Evolutionary conservation across 2,797 vertebrate genomes (phyloP).

Genomic region (Cichlasoma orientale): DNA sequence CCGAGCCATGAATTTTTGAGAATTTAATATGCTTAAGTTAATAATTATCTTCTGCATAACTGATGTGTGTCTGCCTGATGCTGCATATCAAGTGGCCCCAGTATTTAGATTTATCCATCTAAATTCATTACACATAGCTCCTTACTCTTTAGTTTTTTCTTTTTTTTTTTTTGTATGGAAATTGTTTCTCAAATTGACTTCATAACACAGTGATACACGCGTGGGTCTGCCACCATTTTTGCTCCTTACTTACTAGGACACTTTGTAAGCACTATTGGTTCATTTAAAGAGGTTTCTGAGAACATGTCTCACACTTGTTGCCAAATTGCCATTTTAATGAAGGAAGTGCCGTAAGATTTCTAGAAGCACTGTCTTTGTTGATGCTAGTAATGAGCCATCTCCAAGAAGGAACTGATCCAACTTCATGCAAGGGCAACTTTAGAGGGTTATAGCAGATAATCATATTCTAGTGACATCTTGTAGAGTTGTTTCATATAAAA

Average conservation of each 20-base stretch:
- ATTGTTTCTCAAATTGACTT: neutral
- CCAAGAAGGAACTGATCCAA: conserved; percentile 8
- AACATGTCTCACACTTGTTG: conserved; percentile 4
- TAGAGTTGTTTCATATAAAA: conserved; percentile 4
- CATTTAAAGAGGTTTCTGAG: conserved; percentile 3
- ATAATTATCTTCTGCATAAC: conserved; percentile 40
- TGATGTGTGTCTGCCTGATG: conserved; percentile 29
- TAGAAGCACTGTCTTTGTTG: conserved; percentile 21
- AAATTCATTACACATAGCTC: conserved; percentile 24
- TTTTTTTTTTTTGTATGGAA: conserved; percentile 1
- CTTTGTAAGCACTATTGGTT: neutral
- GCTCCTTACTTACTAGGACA: neutral
- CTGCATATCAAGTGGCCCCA: conserved; percentile 22
- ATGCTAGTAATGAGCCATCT: conserved; percentile 4
- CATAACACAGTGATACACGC: neutral
- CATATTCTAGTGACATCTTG: conserved; percentile 26
- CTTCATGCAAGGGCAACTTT: conserved; percentile 18
- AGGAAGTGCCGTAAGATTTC: conserved; percentile 13
- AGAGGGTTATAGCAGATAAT: conserved; percentile 23
- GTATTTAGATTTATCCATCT: conserved; percentile 19
- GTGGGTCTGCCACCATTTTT: neutral
- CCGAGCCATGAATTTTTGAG: conserved; percentile 2
- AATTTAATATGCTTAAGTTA: conserved; percentile 38
- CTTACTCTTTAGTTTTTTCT: neutral
- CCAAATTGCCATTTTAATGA: conserved; percentile 26